phyloP scores from a whole-genome alignment of 2,113 vertebrate species.

The Electrona antarctica region DNA sequence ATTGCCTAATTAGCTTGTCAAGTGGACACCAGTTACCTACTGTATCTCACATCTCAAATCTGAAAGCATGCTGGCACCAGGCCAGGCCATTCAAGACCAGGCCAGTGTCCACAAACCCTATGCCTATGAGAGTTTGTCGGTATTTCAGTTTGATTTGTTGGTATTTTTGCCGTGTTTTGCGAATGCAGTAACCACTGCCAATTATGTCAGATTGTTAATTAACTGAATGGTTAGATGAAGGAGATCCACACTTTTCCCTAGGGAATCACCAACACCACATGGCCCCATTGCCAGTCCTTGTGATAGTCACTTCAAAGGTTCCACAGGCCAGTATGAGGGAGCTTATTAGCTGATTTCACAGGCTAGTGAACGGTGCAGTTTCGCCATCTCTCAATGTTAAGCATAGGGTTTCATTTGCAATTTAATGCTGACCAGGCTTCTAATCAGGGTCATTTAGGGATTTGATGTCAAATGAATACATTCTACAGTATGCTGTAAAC shows the following conservation, averaged over 20 bases:
- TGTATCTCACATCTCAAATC: slow-evolving; percentile 20
- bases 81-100: slow-evolving; percentile 21
- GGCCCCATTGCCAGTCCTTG: slow-evolving; percentile 50
- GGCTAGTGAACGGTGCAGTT: slow-evolving; percentile 23
- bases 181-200: slow-evolving; percentile 45
- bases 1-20: slow-evolving; percentile 17
- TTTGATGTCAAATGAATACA: slow-evolving; percentile 11
- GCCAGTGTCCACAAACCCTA: slow-evolving; percentile 15
- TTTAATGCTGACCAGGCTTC: background rate
- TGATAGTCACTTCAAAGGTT: slow-evolving; percentile 55
- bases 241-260: slow-evolving; percentile 63
- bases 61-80: slow-evolving; percentile 3
- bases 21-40: slow-evolving; percentile 32
- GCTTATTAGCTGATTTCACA: slow-evolving; percentile 29
- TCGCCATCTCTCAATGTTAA: slow-evolving; percentile 43
- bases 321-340: slow-evolving; percentile 15
- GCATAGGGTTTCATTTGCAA: slow-evolving; percentile 37
- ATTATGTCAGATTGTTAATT: slow-evolving; percentile 9
- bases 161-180: slow-evolving; percentile 44
- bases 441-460: slow-evolving; percentile 28
- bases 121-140: slow-evolving; percentile 18
- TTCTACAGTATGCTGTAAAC: slow-evolving; percentile 7
- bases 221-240: slow-evolving; percentile 33
- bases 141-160: slow-evolving; percentile 41
- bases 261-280: slow-evolving; percentile 65